Evolutionary conservation across 35 echinoderm and acorn worm species (phyloP), one percentile per base, ranked within the genome.

Genomic region (Apostichopus californicus): DNA sequence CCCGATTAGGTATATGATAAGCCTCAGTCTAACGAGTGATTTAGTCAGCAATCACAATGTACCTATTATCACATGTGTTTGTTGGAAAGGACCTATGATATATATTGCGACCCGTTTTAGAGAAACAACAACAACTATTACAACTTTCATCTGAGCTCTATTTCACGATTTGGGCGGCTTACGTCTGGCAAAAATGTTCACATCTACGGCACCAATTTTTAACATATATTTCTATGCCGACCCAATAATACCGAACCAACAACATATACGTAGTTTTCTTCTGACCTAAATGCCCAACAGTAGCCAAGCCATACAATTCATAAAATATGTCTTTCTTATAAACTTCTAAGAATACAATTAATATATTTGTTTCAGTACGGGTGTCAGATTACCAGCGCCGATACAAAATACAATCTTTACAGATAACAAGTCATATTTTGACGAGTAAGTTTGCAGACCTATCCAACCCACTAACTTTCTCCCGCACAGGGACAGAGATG

Each of bases 101-200:
- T 93, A 82, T 53, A 93, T 93, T 22, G 81, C 81, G 11, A 93
- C 82, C 8, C 92, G 58, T 58, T 93, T 34, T 56, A 91, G 4
- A 52, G 90, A 73, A n/a, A 54, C 90, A 63, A 72, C 73, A 17
- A 71, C 73, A 25, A 25, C 24, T 25, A 17, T 86, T n/a, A 93
- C 64, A 87, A 77, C 70, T 34, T 87, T 55, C 64, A 87, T 22
- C 78, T 73, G 75, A 17, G 80, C 81, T 56, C 84, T 93, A 58
- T 12, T 24, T 9, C 18, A 64, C 56, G 81, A 46, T 57, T 59
- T 93, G 18, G 92, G 84, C 17, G 81, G n/a, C 64, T 93, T 93
- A 18, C 92, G 6, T 61, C 46, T 24, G 55, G 81, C 63, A 77
- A 81, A 93, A 18, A 72, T 25, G 72, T 55, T 86, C 81, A 88